Evolutionary conservation across 2,797 vertebrate species (phyloP), one percentile per base, ranked within the genome.

Genomic region (Dicrostonyx torquatus): DNA sequence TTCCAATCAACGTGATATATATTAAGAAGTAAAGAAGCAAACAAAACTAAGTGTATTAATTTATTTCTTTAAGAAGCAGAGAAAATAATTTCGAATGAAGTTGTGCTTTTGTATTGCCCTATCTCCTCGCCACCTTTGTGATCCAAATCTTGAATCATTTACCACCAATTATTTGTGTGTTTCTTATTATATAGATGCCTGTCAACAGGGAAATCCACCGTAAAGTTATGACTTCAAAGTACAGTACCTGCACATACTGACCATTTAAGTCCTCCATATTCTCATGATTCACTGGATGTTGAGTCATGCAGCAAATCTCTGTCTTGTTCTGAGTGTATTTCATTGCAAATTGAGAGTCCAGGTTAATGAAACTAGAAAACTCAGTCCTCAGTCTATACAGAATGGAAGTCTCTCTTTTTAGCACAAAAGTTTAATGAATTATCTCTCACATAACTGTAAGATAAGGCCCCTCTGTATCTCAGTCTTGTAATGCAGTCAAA

Each of bases 291-390:
- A 84, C 2, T 76, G 15, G 20, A 20, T 66, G 9, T 15, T 68
- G 18, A 55, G 0, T 1, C 8, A 55, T 24, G 9, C 5, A n/a
- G 2, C 5, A 18, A 55, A 14, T 26, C 2, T 8, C 50, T 3
- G 20, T 37, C 2, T 58, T n/a, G 8, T 5, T 15, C 0, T 43
- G n/a, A 14, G 11, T 58, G 14, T 22, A 8, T 9, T 29, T 1
- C 24, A 58, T 9, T 76, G 14, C 14, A 29, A 34, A n/a, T 18
- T 15, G 37, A 18, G 31, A 70, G 1, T 6, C 14, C 5, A 14
- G 5, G 2, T 12, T 40, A 93, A 60, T 1, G 1, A 72, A 48
- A 6, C 2, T 6, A 31, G 4, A 24, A 40, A 73, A 73, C 29
- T 88, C 9, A 43, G 12, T 53, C 1, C 37, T 34, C 6, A 9